phyloP scores from a whole-genome alignment of 2,113 vertebrate species.

The Abramis brama region DNA sequence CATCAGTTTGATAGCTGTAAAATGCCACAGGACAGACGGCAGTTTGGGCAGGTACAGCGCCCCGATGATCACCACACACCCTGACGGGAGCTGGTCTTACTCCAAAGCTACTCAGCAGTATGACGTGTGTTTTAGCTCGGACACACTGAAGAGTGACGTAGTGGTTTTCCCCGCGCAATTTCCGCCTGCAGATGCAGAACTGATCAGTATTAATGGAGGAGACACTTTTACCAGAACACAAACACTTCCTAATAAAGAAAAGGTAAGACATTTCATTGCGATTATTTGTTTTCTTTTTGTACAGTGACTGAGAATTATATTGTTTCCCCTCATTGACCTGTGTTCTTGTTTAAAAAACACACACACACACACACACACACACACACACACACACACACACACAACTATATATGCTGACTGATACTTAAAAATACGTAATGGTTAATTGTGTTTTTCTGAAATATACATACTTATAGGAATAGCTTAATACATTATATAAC shows the following conservation, averaged over 20 bases:
- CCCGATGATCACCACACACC: constrained; percentile 60
- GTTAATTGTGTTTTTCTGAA: neutral
- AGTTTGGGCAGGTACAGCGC: constrained; percentile 54
- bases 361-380: no score
- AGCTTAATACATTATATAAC: neutral
- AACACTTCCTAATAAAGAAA: constrained; percentile 47
- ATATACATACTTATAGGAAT: neutral
- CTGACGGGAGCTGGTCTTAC: constrained; percentile 62
- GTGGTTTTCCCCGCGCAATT: constrained; percentile 56
- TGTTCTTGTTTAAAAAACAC: neutral
- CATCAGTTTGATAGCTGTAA: constrained; percentile 54
- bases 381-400: no score
- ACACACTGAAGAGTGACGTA: constrained; percentile 62
- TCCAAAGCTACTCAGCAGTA: constrained; percentile 64
- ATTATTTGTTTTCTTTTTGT: neutral
- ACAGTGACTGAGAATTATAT: neutral
- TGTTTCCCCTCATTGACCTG: neutral
- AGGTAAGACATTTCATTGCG: neutral
- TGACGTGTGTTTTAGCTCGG: constrained; percentile 65
- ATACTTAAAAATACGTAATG: neutral
- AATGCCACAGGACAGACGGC: constrained; percentile 53
- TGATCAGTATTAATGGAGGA: constrained; percentile 60
- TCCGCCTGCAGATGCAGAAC: constrained; percentile 53
- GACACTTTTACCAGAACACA: constrained; percentile 54
- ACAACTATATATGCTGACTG: neutral